A percentile compares a stretch with the other conserved stretches of the same genome.
Conservation (phyloP, 2,797 vertebrate genomes). For the Sciurus carolinensis region DNA sequence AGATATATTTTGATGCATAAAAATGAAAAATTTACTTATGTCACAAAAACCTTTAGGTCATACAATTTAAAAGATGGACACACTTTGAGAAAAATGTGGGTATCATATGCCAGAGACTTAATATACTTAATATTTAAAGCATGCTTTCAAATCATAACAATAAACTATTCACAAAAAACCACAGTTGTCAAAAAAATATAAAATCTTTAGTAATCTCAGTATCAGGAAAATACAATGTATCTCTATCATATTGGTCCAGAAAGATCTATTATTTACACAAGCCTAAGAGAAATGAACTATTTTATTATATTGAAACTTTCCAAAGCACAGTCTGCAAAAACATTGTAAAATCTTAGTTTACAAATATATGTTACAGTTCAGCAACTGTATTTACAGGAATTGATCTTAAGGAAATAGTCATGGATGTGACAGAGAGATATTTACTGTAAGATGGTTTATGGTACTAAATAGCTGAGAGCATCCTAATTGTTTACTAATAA, state of each 20-base stretch:
- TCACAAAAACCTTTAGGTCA: background rate
- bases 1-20: background rate
- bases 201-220: conserved; percentile 20
- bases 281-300: background rate
- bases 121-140: conserved; percentile 55
- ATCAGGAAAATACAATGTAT: conserved; percentile 26
- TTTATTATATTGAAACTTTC: background rate
- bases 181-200: conserved; percentile 4
- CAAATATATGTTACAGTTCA: background rate
- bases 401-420: background rate
- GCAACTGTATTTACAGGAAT: background rate
- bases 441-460: background rate
- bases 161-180: conserved; percentile 38
- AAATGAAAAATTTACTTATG: conserved; percentile 17
- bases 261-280: background rate
- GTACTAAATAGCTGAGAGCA: background rate
- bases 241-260: background rate
- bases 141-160: conserved; percentile 41
- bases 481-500: conserved; percentile 54
- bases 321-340: background rate
- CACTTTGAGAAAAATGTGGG: background rate
- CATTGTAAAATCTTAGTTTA: background rate
- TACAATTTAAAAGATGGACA: conserved; percentile 1
- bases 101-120: conserved; percentile 40
- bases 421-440: background rate